Base-by-base conservation (phyloP, 2,888 invertebrate genomes). In the Synergus umbraculus region DNA sequence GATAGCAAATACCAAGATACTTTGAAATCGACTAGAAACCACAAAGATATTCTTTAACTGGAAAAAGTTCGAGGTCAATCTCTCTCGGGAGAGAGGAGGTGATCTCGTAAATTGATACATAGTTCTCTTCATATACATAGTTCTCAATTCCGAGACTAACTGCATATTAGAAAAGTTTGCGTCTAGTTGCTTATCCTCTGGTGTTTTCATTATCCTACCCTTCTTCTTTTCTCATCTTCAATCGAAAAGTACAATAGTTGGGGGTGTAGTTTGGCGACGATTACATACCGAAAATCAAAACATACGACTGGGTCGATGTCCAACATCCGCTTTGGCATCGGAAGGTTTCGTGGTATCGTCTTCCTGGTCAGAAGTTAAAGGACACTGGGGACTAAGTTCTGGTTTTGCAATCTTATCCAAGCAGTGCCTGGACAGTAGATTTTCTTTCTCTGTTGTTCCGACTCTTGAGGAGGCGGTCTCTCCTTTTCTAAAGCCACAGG, bases 151-250 rank as follows among this genome's bases (percentile, higher is more conserved):
- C 85, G 85, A 81, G 84, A 85, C 90, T 91, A 91, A 91, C 91
- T 84, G 86, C 85, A 88, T 91, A 92, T 92, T 91, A 92, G 90
- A 90, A 92, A 92, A 92, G 90, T 92, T 92, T 90, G 86, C 83
- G 63, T 77, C 78, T 49, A 78, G 76, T 81, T 78, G 79, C 81
- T 58, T 13, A 67, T 41, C 60, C 67, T 44, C 46, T 10, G 67
- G 15, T 67, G 43, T 67, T 67, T 46, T 67, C 67, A 44, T 67
- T 67, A n/a, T 22, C 43, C 66, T 15, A 44, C 43, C n/a, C n/a
- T 37, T 44, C 46, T 54, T 76, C 60, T 64, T 78, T 77, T 64
- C 63, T 79, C 82, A 58, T 64, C 64, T 41, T 60, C 37, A 60
- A 46, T 41, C 67, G 67, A 43, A 69, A 67, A 65, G 66, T 78